Percentiles rank a stretch among this genome's conserved stretches.
These are phyloP conservation scores for Anguilla obscura DNA, from an alignment of 2,797 vertebrate species.

Conservation along the genomic window DNA sequence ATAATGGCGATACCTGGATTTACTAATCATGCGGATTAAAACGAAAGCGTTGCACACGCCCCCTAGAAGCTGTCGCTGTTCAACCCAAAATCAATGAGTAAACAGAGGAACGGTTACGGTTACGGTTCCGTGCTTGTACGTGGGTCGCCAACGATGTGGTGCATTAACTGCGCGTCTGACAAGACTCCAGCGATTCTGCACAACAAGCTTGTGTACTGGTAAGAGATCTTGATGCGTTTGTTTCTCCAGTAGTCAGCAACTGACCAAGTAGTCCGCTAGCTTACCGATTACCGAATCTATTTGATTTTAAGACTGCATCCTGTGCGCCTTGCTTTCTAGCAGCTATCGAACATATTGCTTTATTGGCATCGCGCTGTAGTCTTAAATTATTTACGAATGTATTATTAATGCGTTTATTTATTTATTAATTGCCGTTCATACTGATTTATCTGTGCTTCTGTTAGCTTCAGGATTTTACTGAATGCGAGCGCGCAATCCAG, in stretches of 20 bases:
- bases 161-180: conserved; percentile 74
- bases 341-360: conserved; percentile 29
- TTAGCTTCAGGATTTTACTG: conserved; percentile 11
- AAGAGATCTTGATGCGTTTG: conserved; percentile 40
- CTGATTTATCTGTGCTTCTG: conserved; percentile 15
- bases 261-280: not conserved
- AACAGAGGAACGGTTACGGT: not conserved
- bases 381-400: conserved; percentile 28
- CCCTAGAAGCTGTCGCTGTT: conserved; percentile 24
- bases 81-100: conserved; percentile 1
- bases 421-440: conserved; percentile 26
- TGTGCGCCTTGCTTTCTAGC: conserved; percentile 9
- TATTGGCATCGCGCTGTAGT: conserved; percentile 15
- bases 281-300: not conserved
- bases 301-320: not conserved
- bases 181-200: conserved; percentile 70
- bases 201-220: conserved; percentile 75
- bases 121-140: not conserved
- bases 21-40: conserved; percentile 23
- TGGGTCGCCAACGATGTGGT: conserved; percentile 63
- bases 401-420: conserved; percentile 26
- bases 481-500: not conserved
- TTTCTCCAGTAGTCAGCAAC: not conserved
- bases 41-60: conserved; percentile 19
- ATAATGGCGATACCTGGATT: conserved; percentile 19